Conservation (phyloP, 2,113 vertebrate species). For the Gopherus evgoodei region DNA sequence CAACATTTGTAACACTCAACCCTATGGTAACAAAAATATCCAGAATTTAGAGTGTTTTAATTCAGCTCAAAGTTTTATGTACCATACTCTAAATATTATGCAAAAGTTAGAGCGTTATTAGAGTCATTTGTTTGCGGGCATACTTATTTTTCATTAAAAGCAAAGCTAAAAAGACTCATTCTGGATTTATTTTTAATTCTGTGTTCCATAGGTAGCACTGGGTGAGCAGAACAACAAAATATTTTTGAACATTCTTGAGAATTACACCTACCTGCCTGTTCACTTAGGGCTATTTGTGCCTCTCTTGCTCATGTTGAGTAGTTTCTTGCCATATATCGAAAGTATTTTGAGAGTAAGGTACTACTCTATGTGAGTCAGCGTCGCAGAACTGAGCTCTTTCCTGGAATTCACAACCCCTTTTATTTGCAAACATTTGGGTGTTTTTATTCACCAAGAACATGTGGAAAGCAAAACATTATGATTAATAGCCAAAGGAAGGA, state of each 20-base stretch:
- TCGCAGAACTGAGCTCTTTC: not conserved
- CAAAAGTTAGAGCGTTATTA: too few species aligned
- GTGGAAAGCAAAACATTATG: not conserved
- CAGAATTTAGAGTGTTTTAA: too few species aligned
- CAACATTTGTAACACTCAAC: too few species aligned
- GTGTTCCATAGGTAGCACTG: not conserved
- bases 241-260: not conserved
- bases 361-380: not conserved
- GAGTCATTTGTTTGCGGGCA: not conserved
- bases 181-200: not conserved
- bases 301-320: not conserved
- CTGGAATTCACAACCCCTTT: not conserved
- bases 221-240: not conserved
- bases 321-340: not conserved
- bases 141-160: not conserved
- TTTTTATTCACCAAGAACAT: not conserved
- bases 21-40: too few species aligned
- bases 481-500: conserved; percentile 1
- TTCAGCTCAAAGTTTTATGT: too few species aligned
- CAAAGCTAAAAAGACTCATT: not conserved
- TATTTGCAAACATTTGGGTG: not conserved
- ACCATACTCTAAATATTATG: too few species aligned
- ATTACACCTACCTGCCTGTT: not conserved
- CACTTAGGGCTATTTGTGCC: not conserved
- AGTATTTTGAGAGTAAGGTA: not conserved